These are phyloP conservation scores for Phainopepla nitens DNA, from an alignment of 2,113 vertebrate genomes.

Conservation along the genomic window DNA sequence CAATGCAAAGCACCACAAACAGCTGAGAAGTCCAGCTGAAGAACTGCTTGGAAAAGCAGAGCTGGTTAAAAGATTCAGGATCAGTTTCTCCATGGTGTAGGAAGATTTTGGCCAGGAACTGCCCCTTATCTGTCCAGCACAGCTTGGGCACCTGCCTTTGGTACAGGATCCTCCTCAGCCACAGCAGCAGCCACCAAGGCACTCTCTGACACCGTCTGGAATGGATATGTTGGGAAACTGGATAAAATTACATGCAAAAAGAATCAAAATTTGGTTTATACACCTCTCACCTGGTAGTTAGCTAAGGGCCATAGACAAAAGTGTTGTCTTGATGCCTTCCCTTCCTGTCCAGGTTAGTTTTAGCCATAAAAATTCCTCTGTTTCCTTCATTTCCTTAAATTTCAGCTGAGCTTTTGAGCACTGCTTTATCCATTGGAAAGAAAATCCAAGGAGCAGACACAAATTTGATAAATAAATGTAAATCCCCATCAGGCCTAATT, in stretches of 20 bases:
- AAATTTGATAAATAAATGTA: background rate
- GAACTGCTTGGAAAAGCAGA: background rate
- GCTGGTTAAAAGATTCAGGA: background rate
- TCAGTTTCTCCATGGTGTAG: accelerated
- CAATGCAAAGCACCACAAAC: background rate
- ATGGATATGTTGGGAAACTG: background rate
- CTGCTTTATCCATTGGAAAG: background rate
- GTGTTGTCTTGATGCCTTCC: background rate
- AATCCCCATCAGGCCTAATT: background rate
- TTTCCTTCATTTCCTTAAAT: background rate
- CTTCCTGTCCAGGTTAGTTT: background rate
- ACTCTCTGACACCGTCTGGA: background rate
- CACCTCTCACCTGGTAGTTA: background rate
- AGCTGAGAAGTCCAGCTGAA: background rate
- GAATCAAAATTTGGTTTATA: background rate
- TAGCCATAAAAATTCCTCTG: background rate
- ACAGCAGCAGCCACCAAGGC: background rate
- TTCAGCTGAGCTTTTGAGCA: background rate
- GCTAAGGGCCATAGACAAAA: background rate
- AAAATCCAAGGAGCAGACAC: background rate
- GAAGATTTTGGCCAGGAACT: background rate
- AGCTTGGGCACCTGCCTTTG: background rate
- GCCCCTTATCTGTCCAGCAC: background rate
- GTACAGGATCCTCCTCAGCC: background rate
- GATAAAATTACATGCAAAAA: background rate